These are phyloP conservation scores for Enteromius argenteus DNA, from an alignment of 2,797 vertebrate genomes.

Conservation along the genomic window DNA sequence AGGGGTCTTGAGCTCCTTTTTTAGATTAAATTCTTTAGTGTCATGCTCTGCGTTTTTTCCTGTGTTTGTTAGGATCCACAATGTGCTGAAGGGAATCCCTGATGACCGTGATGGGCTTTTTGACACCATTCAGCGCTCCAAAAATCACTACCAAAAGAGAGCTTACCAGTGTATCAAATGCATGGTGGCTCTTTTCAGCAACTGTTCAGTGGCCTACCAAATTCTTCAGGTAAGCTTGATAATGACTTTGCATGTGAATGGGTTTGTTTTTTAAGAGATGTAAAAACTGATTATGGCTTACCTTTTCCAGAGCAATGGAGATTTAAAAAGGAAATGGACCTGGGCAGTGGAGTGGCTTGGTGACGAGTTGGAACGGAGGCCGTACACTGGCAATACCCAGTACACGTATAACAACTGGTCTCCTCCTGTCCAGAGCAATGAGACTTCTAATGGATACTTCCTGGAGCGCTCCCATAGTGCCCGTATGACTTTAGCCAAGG, in stretches of 20 bases:
- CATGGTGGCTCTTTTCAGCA: constrained; percentile 99
- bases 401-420: constrained; percentile 99
- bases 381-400: constrained; percentile 96
- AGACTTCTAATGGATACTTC: constrained; percentile 99
- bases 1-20: neutral
- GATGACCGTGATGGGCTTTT: constrained; percentile 98
- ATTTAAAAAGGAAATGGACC: constrained; percentile 99
- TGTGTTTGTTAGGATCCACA: constrained; percentile 89
- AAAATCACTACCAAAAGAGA: constrained; percentile 99
- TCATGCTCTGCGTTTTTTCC: neutral
- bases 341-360: constrained; percentile 99
- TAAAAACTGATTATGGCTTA: neutral
- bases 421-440: constrained; percentile 98
- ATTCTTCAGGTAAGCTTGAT: constrained; percentile 89
- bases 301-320: constrained; percentile 90
- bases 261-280: neutral
- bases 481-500: constrained; percentile 99
- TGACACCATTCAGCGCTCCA: constrained; percentile 99
- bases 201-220: constrained; percentile 98
- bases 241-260: neutral
- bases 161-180: constrained; percentile 99
- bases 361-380: constrained; percentile 95
- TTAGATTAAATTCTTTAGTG: neutral
- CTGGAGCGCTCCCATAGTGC: constrained; percentile 98
- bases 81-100: constrained; percentile 98